Evolutionary conservation across 2,113 vertebrate genomes (phyloP), one percentile per base, ranked within the genome.

Genomic region (Sorex fumeus): DNA sequence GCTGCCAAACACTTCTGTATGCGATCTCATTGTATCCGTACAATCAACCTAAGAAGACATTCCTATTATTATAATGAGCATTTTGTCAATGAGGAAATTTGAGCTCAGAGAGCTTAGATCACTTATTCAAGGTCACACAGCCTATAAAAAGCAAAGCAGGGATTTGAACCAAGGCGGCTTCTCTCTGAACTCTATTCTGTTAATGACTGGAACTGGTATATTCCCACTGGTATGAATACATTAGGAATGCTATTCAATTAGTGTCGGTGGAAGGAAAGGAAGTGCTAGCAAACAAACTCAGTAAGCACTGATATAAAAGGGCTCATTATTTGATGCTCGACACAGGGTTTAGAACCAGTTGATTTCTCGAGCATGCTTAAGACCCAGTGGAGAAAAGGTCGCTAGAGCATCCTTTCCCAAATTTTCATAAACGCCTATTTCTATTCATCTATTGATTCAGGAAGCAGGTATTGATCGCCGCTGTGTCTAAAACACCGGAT

Each of bases 31-130:
- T 60, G 3, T 47, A 81, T 27, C 40, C 72, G 47, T 36, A 45
- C 9, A 19, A n/a, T 7, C 15, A 32, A 27, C 23, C 60, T 74
- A 45, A 67, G 60, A 60, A 27, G 43, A 9, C 60, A 28, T 70
- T 3, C 19, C 25, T 71, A 8, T 43, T 19, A 53, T 70, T 19
- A 53, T 76, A 71, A 77, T 57, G n/a, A 34, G 18, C 86, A 86
- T 43, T 81, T 78, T 43, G 64, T 30, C 78, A 78, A 84, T 66
- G 72, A 91, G 64, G 30, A 74, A 91, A 84, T 36, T 16, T 30
- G 79, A 80, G 23, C 64, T 91, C 70, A 53, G 69, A 70, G 40
- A 57, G 28, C 25, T 92, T 74, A 78, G 28, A 11, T 66, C 25
- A 47, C 60, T 89, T 67, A 43, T 23, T 69, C 60, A 76, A 71